These are phyloP conservation scores for Platysternon megacephalum DNA, from an alignment of 2,113 vertebrate genomes.

Conservation along the genomic window DNA sequence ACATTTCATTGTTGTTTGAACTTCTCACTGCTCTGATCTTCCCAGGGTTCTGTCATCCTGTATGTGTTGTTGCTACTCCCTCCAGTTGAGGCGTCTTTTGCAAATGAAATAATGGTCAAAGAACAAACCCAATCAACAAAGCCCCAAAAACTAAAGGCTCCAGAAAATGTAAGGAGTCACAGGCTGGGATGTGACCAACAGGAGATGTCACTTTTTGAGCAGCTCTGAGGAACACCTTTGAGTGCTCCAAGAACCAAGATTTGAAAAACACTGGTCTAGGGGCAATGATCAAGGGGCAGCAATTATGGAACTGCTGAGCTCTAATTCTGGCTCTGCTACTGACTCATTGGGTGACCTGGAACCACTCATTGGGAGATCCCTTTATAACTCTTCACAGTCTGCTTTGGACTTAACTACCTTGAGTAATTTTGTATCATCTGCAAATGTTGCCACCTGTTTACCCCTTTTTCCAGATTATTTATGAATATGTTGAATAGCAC, in stretches of 20 bases:
- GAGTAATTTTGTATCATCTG: no score
- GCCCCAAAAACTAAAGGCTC: background rate
- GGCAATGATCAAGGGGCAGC: background rate
- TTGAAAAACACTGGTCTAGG: background rate
- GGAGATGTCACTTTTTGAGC: background rate
- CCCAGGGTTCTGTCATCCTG: background rate
- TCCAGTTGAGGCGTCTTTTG: background rate
- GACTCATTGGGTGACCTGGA: background rate
- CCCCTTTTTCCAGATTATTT: no score
- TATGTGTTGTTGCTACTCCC: background rate
- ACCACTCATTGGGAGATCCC: background rate
- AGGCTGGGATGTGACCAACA: background rate
- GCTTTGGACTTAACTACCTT: no score
- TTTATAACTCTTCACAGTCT: no score
- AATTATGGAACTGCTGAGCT: background rate
- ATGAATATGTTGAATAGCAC: no score
- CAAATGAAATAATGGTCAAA: background rate
- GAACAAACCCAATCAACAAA: background rate
- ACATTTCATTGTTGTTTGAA: background rate
- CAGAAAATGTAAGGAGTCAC: background rate
- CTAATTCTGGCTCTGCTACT: background rate
- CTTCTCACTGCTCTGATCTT: background rate
- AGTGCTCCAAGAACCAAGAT: fast-evolving
- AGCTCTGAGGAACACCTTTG: background rate
- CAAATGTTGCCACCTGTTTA: no score